Conservation (phyloP, 2,888 invertebrate species). For the Drosophila nr. perissopoda region DNA sequence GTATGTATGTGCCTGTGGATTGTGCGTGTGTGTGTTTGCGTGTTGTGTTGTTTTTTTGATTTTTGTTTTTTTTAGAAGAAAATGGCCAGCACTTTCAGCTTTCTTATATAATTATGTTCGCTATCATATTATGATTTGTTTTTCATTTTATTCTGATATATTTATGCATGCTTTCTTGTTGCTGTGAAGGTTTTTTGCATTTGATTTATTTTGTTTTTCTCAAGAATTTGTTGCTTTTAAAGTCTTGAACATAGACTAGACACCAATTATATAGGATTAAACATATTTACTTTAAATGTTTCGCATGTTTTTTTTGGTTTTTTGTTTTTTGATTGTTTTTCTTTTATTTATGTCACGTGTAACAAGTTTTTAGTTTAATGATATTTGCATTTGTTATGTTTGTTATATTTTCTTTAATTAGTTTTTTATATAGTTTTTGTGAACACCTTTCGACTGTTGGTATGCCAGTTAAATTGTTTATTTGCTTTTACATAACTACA, state of each 20-base stretch:
- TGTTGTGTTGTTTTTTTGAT: slow-evolving; percentile 26
- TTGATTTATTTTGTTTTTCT: slow-evolving; percentile 31
- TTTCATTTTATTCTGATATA: slow-evolving; percentile 35
- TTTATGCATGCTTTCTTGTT: slow-evolving; percentile 24
- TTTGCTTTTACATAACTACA: slow-evolving; percentile 49
- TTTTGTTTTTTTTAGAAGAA: slow-evolving; percentile 68
- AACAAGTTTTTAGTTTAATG: slow-evolving; percentile 45
- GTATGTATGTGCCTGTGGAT: slow-evolving; percentile 28
- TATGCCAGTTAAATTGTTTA: slow-evolving; percentile 74
- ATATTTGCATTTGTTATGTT: slow-evolving; percentile 33
- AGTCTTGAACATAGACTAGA: slow-evolving; percentile 83
- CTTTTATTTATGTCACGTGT: slow-evolving; percentile 33
- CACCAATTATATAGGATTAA: slow-evolving; percentile 79
- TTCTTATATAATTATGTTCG: slow-evolving; percentile 63
- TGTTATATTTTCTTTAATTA: slow-evolving; percentile 19
- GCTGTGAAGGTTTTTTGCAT: slow-evolving; percentile 7
- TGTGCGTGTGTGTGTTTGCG: slow-evolving; percentile 40
- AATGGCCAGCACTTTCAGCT: slow-evolving; percentile 84
- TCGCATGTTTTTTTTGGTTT: slow-evolving; percentile 22
- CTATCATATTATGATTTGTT: slow-evolving; percentile 29
- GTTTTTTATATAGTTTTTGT: slow-evolving; percentile 38
- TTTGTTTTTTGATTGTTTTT: slow-evolving; percentile 21
- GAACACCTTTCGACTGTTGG: slow-evolving; percentile 77
- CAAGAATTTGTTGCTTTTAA: slow-evolving; percentile 77
- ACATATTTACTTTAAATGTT: slow-evolving; percentile 46